Base-by-base conservation (phyloP, 2,113 vertebrate genomes). In the Zosterops lateralis region DNA sequence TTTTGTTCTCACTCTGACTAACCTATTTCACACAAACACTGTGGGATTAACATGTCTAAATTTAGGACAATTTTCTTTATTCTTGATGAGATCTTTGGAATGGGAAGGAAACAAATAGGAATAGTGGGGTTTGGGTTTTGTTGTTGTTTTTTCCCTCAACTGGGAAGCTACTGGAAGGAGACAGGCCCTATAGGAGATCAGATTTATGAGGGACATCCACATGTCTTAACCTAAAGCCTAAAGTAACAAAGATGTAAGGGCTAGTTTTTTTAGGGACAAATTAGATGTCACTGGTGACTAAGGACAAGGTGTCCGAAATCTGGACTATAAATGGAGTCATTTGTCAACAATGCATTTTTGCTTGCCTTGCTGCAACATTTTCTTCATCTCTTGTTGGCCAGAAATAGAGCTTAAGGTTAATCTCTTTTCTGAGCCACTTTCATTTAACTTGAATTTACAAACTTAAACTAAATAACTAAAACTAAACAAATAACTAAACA, bases 261-360 rank as follows among this genome's bases (percentile, higher is more conserved):
- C 65, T 97, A 96, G 87, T 73, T 94, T 92, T 97, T 97, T 97
- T 84, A 95, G 90, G 97, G 89, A 97, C 92, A 97, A 96, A 97
- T 97, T 96, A 97, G 95, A 74, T 98, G 97, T 97, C 96, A 97
- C 86, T 97, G 95, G 96, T 98, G 97, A 97, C 94, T 97, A 97
- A 97, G 96, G 95, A 97, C 95, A 96, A 97, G 83, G 87, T 97
- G 94, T 97, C 96, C 61, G 21, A 96, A 98, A 97, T 96, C 95
- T 95, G 96, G 96, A 96, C 97, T 96, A 87, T 97, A 97, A 97
- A 93, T 94, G 94, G 95, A 97, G 79, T 96, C 92, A 96, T 98
- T 97, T 97, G 95, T 97, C 96, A 97, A 87, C 93, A 93, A 81
- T 94, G 91, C 64, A 80, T 89, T 95, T 96, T 96, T 95, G 87